These are phyloP conservation scores for Plemyria rubiginata DNA, from an alignment of 2,888 invertebrate species.

Conservation along the genomic window DNA sequence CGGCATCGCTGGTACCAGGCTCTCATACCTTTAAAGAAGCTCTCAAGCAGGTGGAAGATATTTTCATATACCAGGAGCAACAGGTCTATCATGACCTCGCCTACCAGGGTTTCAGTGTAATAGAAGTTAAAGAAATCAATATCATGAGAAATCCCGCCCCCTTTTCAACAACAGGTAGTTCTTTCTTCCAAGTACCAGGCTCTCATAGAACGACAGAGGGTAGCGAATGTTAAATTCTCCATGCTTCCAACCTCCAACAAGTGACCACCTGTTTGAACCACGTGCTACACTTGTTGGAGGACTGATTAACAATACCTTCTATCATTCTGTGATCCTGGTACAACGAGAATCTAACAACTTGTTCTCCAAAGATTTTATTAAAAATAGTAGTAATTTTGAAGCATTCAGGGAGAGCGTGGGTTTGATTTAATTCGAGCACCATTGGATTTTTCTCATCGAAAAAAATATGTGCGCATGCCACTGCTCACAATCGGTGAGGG, in stretches of 20 bases:
- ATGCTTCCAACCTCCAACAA: not conserved
- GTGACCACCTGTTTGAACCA: constrained; percentile 6
- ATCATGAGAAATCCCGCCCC: not conserved
- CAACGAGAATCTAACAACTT: not conserved
- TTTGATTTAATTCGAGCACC: no score
- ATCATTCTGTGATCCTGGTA: constrained; percentile 3
- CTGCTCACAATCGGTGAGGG: no score
- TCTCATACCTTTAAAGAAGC: not conserved
- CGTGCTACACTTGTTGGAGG: not conserved
- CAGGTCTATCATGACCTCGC: not conserved
- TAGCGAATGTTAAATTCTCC: not conserved
- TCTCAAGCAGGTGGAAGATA: no score
- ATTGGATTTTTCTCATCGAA: no score
- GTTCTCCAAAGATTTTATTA: not conserved
- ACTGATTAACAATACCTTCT: not conserved
- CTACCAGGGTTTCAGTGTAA: not conserved
- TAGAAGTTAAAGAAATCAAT: not conserved
- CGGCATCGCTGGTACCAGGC: not conserved
- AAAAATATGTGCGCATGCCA: no score
- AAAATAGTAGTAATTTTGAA: no score
- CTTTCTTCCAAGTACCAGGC: not conserved
- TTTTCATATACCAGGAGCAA: not conserved
- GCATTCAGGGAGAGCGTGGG: not conserved
- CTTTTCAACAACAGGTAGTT: not conserved
- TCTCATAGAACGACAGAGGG: not conserved